Evolutionary conservation across 2,797 vertebrate genomes (phyloP).

Genomic region (Menidia menidia): DNA sequence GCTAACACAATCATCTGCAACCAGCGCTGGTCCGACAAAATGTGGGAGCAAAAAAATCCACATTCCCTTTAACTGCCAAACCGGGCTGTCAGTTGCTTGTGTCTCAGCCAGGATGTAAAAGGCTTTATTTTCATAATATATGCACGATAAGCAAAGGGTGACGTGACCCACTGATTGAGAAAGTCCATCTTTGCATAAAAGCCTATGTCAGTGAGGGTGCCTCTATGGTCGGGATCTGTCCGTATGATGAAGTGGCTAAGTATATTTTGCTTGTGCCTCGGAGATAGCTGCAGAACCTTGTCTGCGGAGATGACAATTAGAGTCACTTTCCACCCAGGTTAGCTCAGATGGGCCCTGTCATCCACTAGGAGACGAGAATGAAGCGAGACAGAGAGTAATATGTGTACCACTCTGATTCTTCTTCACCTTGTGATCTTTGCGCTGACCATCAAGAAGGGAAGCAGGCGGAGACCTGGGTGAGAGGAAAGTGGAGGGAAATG

Average conservation of each 20-base stretch:
- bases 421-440: slow-evolving; percentile 81
- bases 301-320: slow-evolving; percentile 88
- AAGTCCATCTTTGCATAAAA: slow-evolving; percentile 86
- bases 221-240: slow-evolving; percentile 74
- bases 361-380: slow-evolving; percentile 77
- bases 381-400: slow-evolving; percentile 85
- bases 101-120: slow-evolving; percentile 79
- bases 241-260: slow-evolving; percentile 87
- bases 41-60: slow-evolving; percentile 74
- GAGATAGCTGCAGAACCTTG: slow-evolving; percentile 84
- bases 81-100: slow-evolving; percentile 80
- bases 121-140: slow-evolving; percentile 76
- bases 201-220: slow-evolving; percentile 81
- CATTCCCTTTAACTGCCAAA: slow-evolving; percentile 77
- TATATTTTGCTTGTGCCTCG: slow-evolving; percentile 83
- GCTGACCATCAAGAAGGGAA: slow-evolving; percentile 78
- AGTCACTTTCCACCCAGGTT: slow-evolving; percentile 88
- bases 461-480: slow-evolving; percentile 31
- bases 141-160: slow-evolving; percentile 82
- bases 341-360: slow-evolving; percentile 85
- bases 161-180: slow-evolving; percentile 85
- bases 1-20: slow-evolving; percentile 76
- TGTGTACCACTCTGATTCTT: slow-evolving; percentile 81
- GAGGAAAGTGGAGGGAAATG: slow-evolving; percentile 39
- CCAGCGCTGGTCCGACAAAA: slow-evolving; percentile 62